Conservation (phyloP, 35 echinoderm and acorn worm species). For the Holothuria glaberrima region DNA sequence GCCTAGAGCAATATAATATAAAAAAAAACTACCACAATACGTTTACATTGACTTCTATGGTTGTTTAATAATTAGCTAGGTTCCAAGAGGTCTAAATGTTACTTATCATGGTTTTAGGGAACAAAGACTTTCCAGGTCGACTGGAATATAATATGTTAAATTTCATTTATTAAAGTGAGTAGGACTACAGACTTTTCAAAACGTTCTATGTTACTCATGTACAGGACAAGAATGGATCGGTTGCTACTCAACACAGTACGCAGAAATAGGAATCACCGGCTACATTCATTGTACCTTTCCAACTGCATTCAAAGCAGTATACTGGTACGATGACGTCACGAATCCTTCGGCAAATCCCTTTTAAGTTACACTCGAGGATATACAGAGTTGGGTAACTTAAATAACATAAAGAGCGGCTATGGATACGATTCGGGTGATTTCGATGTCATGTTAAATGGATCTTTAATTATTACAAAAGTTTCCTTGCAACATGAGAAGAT, state of each 20-base stretch:
- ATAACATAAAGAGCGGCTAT: neutral
- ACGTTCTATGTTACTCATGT: neutral
- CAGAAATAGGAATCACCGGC: neutral
- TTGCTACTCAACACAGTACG: constrained; percentile 5
- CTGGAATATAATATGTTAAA: too few species aligned
- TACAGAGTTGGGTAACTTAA: neutral
- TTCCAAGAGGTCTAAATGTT: too few species aligned
- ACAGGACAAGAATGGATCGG: constrained; percentile 12
- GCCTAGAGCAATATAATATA: too few species aligned
- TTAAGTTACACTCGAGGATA: constrained; percentile 9
- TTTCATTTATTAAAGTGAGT: too few species aligned
- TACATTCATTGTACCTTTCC: constrained; percentile 37
- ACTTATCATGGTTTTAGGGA: too few species aligned
- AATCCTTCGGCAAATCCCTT: neutral
- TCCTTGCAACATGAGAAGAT: constrained; percentile 13
- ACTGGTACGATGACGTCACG: constrained; percentile 44
- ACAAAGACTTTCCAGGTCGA: too few species aligned
- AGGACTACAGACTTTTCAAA: too few species aligned
- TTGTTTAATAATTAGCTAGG: too few species aligned
- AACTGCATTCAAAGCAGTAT: constrained; percentile 4
- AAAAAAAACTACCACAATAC: too few species aligned
- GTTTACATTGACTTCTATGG: too few species aligned
- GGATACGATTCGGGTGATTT: constrained; percentile 16
- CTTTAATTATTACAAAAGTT: neutral
- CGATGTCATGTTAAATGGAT: constrained; percentile 9